Evolutionary conservation across 37 sponge, comb jelly and placozoan species (phyloP).

Genomic region (Ephydatia muelleri): DNA sequence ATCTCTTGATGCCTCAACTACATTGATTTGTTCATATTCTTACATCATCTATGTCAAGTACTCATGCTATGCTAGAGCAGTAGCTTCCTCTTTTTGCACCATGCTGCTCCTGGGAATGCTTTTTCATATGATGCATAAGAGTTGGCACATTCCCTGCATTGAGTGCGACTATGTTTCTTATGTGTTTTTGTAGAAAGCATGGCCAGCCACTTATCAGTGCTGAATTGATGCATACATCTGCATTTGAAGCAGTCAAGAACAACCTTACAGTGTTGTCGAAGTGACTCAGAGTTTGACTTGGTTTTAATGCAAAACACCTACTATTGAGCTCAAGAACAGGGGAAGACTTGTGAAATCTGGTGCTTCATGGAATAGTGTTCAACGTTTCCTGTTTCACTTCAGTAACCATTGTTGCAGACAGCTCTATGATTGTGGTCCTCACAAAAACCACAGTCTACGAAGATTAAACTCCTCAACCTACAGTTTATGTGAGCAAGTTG

Average conservation of each 20-base stretch:
- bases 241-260: background rate
- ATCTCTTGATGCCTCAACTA: background rate
- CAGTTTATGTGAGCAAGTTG: background rate
- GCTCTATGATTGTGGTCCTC: background rate
- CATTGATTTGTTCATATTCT: background rate
- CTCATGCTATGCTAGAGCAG: background rate
- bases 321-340: background rate
- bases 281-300: background rate
- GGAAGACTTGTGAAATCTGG: background rate
- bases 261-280: background rate
- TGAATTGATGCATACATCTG: background rate
- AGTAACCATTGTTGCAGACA: constrained; percentile 1
- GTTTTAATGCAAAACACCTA: background rate
- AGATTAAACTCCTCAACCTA: background rate
- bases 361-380: background rate
- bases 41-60: background rate
- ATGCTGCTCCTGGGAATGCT: background rate
- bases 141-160: background rate
- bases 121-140: background rate
- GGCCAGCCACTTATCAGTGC: background rate
- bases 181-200: background rate
- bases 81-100: background rate
- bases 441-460: background rate
- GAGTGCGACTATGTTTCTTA: background rate
- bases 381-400: background rate